A percentile compares a stretch with the other conserved stretches of the same genome.
phyloP scores from a whole-genome alignment of 1,140 invertebrate genomes.

The Proales similis region DNA sequence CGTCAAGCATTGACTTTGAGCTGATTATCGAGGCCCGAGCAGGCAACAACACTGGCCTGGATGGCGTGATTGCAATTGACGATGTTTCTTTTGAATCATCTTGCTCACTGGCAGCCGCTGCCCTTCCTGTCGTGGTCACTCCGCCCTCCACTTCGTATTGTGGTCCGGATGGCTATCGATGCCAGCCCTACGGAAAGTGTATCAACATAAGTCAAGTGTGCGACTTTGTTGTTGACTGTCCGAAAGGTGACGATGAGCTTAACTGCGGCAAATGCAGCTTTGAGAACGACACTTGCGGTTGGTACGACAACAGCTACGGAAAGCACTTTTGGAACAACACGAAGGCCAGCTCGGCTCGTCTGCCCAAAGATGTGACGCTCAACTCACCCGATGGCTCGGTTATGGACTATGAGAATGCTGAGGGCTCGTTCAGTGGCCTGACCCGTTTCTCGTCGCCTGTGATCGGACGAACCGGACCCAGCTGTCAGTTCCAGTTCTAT shows the following conservation, averaged over 20 bases:
- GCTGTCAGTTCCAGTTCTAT: slow-evolving; percentile 55
- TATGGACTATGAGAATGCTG: slow-evolving; percentile 37
- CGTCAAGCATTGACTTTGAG: neutral
- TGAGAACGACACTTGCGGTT: slow-evolving; percentile 41
- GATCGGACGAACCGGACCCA: slow-evolving; percentile 24
- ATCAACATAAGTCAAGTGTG: slow-evolving; percentile 42
- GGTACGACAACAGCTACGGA: slow-evolving; percentile 39
- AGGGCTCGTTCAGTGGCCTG: slow-evolving; percentile 12
- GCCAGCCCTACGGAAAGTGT: slow-evolving; percentile 41
- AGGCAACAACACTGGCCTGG: slow-evolving; percentile 41
- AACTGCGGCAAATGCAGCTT: slow-evolving; percentile 49
- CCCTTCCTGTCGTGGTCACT: slow-evolving; percentile 16
- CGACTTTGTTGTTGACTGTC: slow-evolving; percentile 46
- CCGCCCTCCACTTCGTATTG: slow-evolving; percentile 43
- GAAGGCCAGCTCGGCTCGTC: slow-evolving; percentile 38
- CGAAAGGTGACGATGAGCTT: slow-evolving; percentile 44
- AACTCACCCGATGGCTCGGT: slow-evolving; percentile 30
- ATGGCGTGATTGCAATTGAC: slow-evolving; percentile 50
- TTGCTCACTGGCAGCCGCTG: slow-evolving; percentile 31
- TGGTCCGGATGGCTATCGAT: slow-evolving; percentile 41
- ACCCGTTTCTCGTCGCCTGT: slow-evolving; percentile 35
- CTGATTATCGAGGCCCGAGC: slow-evolving; percentile 33
- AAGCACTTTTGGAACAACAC: slow-evolving; percentile 43
- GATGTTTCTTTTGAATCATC: slow-evolving; percentile 49
- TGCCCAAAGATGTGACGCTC: slow-evolving; percentile 29